Conservation (phyloP, 2,888 invertebrate genomes). For the Idaea dimidiata region DNA sequence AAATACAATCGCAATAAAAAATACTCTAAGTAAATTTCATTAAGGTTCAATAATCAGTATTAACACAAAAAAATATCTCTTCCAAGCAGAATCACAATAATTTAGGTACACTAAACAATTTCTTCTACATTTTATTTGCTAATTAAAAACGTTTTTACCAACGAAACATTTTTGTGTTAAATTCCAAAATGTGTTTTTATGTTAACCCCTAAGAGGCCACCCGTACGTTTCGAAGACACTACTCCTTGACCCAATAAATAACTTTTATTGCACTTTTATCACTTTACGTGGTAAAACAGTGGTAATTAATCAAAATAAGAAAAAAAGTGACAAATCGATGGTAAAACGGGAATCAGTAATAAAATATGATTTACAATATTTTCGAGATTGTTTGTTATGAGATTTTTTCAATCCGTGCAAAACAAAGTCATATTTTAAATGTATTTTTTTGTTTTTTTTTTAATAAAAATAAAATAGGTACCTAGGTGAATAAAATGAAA, state of each 20-base stretch:
- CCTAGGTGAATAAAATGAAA: no score
- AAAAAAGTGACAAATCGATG: slow-evolving; percentile 53
- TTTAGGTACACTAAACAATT: no score
- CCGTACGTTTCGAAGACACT: slow-evolving; percentile 16
- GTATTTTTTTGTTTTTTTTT: no score
- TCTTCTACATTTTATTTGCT: no score
- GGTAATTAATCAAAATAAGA: slow-evolving; percentile 44
- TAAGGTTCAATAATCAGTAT: no score
- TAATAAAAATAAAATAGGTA: no score
- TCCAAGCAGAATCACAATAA: no score
- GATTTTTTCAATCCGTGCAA: slow-evolving; percentile 41
- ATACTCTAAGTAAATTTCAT: no score
- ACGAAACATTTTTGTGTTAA: background rate
- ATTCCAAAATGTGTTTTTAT: slow-evolving; percentile 4
- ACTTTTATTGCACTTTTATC: slow-evolving; percentile 22
- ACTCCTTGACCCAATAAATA: slow-evolving; percentile 23
- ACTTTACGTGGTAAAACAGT: slow-evolving; percentile 32
- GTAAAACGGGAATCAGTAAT: slow-evolving; percentile 30
- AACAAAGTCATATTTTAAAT: slow-evolving; percentile 60
- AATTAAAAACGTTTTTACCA: background rate
- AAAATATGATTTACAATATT: slow-evolving; percentile 48
- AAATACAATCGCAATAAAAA: no score
- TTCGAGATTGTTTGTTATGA: slow-evolving; percentile 36
- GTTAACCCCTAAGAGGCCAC: slow-evolving; percentile 15
- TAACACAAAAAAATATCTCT: no score